Percentiles rank a stretch among this genome's conserved stretches.
Evolutionary conservation across 2,797 vertebrate genomes (phyloP).

Genomic region (Salmo trutta): DNA sequence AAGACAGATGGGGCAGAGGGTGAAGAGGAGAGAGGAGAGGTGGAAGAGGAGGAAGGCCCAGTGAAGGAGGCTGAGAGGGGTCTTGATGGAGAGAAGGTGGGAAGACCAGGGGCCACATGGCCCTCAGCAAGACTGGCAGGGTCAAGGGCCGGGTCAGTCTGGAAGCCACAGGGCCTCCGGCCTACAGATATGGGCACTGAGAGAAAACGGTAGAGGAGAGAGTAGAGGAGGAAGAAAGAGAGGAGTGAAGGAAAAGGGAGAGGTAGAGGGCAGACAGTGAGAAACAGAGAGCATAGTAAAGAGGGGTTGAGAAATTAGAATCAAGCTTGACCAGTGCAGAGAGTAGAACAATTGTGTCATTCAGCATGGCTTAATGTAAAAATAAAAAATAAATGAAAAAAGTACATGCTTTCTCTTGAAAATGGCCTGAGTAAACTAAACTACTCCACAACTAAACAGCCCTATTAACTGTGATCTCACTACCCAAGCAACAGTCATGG

Average conservation of each 20-base stretch:
- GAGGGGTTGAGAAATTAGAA: too few species aligned
- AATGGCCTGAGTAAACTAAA: background rate
- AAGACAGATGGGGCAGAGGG: slow-evolving; percentile 39
- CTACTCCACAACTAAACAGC: background rate
- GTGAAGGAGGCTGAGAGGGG: slow-evolving; percentile 39
- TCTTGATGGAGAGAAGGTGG: slow-evolving; percentile 44
- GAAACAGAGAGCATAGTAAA: too few species aligned
- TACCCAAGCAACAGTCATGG: slow-evolving; percentile 17
- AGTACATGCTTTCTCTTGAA: background rate
- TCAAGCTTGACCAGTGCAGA: too few species aligned
- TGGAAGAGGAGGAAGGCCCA: slow-evolving; percentile 13
- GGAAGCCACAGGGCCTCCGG: slow-evolving; percentile 60
- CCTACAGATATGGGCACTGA: slow-evolving; percentile 44
- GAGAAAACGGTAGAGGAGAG: background rate
- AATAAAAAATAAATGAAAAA: background rate
- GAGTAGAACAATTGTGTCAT: too few species aligned
- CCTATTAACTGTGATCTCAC: background rate
- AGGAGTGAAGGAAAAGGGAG: background rate
- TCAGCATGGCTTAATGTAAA: background rate
- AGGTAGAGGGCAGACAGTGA: too few species aligned
- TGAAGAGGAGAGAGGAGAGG: slow-evolving; percentile 36
- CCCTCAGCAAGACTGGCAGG: slow-evolving; percentile 30
- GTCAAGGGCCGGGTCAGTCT: slow-evolving; percentile 29
- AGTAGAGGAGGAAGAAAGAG: background rate
- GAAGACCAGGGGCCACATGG: slow-evolving; percentile 22